These are phyloP conservation scores for Calyptommatus sinebrachiatus DNA, from an alignment of 2,113 vertebrate genomes.

Conservation along the genomic window DNA sequence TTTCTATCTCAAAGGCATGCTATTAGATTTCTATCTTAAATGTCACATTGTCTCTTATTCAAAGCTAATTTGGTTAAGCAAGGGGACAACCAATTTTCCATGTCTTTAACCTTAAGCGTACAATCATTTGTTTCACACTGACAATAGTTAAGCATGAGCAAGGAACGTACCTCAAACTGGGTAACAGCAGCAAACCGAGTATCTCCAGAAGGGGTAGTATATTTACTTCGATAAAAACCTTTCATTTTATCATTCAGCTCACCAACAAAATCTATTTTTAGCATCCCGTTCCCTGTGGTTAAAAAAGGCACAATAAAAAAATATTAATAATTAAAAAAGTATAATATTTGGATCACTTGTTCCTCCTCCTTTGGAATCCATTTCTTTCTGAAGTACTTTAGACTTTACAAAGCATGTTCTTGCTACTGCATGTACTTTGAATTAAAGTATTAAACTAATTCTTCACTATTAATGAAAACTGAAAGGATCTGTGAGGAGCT, in stretches of 20 bases:
- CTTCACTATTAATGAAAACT: too few relatives aligned
- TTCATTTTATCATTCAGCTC: constrained; percentile 99
- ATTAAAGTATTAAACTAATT: too few relatives aligned
- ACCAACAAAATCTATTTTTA: constrained; percentile 97
- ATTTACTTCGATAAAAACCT: constrained; percentile 97
- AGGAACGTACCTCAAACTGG: constrained; percentile 89
- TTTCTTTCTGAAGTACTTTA: not conserved
- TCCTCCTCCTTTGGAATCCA: constrained; percentile 30
- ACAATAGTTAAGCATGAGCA: not conserved
- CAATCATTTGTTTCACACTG: not conserved
- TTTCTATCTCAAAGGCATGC: not conserved
- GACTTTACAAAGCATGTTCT: not conserved
- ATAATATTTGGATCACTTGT: constrained; percentile 15
- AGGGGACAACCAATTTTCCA: not conserved
- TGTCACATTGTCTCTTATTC: not conserved
- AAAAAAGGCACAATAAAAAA: constrained; percentile 36
- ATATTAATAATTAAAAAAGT: constrained; percentile 11
- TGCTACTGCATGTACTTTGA: too few relatives aligned
- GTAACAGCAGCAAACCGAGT: constrained; percentile 93
- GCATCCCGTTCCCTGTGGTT: constrained; percentile 81
- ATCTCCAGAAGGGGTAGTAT: constrained; percentile 84
- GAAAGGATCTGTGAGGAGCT: too few relatives aligned
- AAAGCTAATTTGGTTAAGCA: not conserved
- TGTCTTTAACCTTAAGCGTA: not conserved
- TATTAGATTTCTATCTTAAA: not conserved